Evolutionary conservation across 2,113 vertebrate genomes (phyloP), one percentile per base, ranked within the genome.

Genomic region (human (Homo sapiens)): DNA sequence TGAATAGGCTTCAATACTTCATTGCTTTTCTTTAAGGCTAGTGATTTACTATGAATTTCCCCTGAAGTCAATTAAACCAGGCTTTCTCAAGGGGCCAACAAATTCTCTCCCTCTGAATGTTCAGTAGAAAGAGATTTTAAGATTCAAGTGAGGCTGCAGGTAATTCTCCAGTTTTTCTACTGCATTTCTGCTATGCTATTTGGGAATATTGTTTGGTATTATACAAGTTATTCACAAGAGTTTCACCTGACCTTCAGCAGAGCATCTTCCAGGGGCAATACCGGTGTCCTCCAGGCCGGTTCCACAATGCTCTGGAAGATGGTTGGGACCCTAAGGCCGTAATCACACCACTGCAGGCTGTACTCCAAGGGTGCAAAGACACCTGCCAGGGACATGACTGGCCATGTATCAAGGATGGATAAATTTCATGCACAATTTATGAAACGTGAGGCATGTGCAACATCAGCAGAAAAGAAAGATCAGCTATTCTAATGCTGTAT

Each of bases 1-100:
- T 52, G 79, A 97, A 90, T 88, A 97, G 23, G 95, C 0, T 89
- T 87, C 32, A 94, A 27, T 64, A 89, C 50, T n/a, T 86, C 27
- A 96, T 89, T 87, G 78, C 88, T 96, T 96, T 92, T 92, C 30
- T 64, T 64, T 32, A 93, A 90, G 78, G 66, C 79, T 68, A 86
- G 61, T 59, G 30, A 98, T 94, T 89, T 83, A 93, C 32, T 95
- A 1, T 0, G 0, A 0, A 59, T 79, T 92, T 97, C 93, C 45
- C 89, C 81, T 93, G 55, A 68, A 72, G 27, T 25, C 75, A 8
- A 14, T 75, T 87, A 96, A 80, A 87, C 6, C 23, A 70, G 72
- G 8, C 18, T 76, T 72, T 66, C 59, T 78, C 32, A 81, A 80
- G 66, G 12, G 23, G 11, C 66, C 43, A 35, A 17, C 30, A 89